These are phyloP conservation scores for Odontophorus gujanensis DNA, from an alignment of 2,113 vertebrate genomes.

Conservation along the genomic window DNA sequence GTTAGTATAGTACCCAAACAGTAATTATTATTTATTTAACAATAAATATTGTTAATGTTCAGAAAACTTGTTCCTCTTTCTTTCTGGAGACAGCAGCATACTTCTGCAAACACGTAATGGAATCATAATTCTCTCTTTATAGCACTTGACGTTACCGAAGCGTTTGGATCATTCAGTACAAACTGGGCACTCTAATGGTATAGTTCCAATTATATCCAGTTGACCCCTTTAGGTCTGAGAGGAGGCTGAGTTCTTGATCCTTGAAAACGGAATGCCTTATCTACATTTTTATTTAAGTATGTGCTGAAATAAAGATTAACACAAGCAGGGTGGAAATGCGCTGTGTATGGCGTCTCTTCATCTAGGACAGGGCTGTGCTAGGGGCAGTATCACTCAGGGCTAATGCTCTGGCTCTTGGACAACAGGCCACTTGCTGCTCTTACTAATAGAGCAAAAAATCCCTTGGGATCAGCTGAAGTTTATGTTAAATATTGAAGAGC, in stretches of 20 bases:
- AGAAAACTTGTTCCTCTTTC: background rate
- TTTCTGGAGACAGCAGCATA: background rate
- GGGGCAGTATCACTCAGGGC: background rate
- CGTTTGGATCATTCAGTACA: background rate
- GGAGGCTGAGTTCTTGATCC: slow-evolving; percentile 16
- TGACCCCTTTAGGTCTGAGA: background rate
- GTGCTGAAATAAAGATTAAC: slow-evolving; percentile 59
- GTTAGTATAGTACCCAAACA: background rate
- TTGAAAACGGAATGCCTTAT: slow-evolving; percentile 26
- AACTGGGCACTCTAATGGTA: background rate
- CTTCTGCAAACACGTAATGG: background rate
- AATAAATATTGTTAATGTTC: background rate
- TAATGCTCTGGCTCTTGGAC: background rate
- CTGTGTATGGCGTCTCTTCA: background rate
- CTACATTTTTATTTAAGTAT: slow-evolving; percentile 32
- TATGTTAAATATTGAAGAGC: background rate
- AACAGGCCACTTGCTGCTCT: background rate
- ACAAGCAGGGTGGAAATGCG: background rate
- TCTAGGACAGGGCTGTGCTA: background rate
- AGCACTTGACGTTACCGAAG: background rate
- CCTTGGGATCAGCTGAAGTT: background rate
- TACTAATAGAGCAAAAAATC: background rate
- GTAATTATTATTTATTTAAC: background rate
- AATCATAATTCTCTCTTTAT: background rate
- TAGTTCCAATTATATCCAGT: background rate